Conservation (phyloP, 1,140 invertebrate species). For the Bombus cullumanus region DNA sequence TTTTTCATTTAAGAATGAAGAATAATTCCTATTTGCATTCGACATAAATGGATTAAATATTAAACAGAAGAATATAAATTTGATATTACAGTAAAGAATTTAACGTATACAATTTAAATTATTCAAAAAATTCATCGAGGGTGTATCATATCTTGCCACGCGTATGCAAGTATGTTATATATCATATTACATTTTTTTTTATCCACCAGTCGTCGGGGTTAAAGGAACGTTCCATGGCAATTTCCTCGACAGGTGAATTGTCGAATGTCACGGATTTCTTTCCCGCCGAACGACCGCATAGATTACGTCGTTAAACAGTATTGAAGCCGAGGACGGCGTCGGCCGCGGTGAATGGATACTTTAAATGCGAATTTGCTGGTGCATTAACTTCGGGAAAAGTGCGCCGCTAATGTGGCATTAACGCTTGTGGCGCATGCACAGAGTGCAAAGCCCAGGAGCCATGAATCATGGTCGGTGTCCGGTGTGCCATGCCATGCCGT, state of each 20-base stretch:
- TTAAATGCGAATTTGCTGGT: conserved; percentile 69
- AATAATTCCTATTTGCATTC: too few relatives aligned
- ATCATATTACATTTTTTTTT: rapidly evolving
- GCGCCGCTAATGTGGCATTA: conserved; percentile 64
- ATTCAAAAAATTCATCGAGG: too few relatives aligned
- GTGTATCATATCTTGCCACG: too few relatives aligned
- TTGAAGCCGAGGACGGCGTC: conserved; percentile 27
- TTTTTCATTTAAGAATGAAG: too few relatives aligned
- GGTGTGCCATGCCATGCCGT: conserved; percentile 10
- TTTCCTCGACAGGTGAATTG: background rate
- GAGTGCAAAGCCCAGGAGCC: conserved; percentile 51
- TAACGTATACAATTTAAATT: too few relatives aligned
- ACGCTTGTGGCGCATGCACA: conserved; percentile 49
- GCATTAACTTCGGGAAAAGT: conserved; percentile 66
- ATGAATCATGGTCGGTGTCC: conserved; percentile 53
- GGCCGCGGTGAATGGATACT: conserved; percentile 53
- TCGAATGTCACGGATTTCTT: conserved; percentile 33
- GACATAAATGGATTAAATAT: too few relatives aligned
- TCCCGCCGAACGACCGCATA: background rate
- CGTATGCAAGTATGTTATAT: too few relatives aligned
- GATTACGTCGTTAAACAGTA: conserved; percentile 57
- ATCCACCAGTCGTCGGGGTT: background rate
- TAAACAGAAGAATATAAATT: too few relatives aligned
- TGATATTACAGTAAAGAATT: too few relatives aligned
- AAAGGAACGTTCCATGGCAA: too few relatives aligned